Conservation (phyloP, 2,888 invertebrate species). For the Watsonalla binaria region DNA sequence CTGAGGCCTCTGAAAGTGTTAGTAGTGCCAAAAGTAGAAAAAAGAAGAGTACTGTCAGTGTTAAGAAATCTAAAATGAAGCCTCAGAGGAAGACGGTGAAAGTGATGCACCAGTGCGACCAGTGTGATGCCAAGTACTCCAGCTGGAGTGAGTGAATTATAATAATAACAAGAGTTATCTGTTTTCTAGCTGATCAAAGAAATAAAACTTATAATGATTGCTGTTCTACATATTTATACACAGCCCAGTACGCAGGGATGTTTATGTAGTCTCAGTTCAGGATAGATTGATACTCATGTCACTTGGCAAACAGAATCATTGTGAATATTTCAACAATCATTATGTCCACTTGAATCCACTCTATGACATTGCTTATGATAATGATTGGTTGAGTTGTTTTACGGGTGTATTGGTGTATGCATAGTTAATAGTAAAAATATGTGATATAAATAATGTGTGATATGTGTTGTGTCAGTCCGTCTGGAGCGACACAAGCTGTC, state of each 20-base stretch:
- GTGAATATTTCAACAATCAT: too few species aligned
- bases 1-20: conserved; percentile 5
- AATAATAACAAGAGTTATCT: neutral
- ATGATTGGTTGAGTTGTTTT: too few species aligned
- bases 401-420: neutral
- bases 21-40: conserved; percentile 1
- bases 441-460: neutral
- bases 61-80: conserved; percentile 25
- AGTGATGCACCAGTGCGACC: conserved; percentile 57
- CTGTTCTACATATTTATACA: too few species aligned
- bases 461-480: conserved; percentile 38
- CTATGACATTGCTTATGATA: too few species aligned
- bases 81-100: conserved; percentile 32
- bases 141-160: conserved; percentile 41
- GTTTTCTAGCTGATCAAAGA: too few species aligned
- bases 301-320: too few species aligned
- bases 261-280: too few species aligned
- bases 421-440: neutral
- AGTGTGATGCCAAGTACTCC: conserved; percentile 61
- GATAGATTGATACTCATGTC: too few species aligned
- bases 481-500: conserved; percentile 62
- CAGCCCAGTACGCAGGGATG: too few species aligned
- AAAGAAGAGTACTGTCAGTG: conserved; percentile 24
- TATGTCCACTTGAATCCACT: too few species aligned
- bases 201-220: too few species aligned